A percentile compares a stretch with the other conserved stretches of the same genome.
Evolutionary conservation across 2,797 vertebrate genomes (phyloP).

Genomic region (Otolemur crassicaudatus): DNA sequence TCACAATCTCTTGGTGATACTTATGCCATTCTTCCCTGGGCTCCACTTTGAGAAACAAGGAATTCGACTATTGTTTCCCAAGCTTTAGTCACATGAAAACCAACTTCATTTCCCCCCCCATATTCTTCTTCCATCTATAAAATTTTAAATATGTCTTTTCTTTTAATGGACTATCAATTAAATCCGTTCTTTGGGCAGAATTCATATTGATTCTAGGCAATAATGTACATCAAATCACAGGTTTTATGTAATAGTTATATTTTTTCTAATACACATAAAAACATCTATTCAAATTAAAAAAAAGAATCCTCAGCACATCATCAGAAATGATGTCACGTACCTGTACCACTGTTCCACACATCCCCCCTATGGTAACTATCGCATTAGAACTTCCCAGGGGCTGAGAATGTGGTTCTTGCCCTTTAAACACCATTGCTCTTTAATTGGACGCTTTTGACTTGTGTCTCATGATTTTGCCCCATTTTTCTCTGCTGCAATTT

Average conservation of each 20-base stretch:
- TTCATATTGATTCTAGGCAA: conserved; percentile 58
- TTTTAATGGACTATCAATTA: conserved; percentile 56
- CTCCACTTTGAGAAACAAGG: not conserved
- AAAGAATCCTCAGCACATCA: not conserved
- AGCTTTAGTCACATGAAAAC: not conserved
- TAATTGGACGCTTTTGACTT: conserved; percentile 83
- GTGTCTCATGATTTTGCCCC: conserved; percentile 80
- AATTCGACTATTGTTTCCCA: conserved; percentile 3
- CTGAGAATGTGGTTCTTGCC: conserved; percentile 27
- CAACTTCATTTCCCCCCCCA: conserved; percentile 4
- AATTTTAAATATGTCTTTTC: conserved; percentile 17
- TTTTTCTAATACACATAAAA: conserved; percentile 54
- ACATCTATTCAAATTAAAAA: conserved; percentile 22
- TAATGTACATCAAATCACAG: conserved; percentile 31
- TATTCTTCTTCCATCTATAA: conserved; percentile 52
- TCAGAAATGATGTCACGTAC: not conserved
- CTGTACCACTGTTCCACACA: not conserved
- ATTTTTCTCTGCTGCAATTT: conserved; percentile 85
- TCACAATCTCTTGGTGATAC: not conserved
- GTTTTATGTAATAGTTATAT: conserved; percentile 40
- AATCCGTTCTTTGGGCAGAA: conserved; percentile 49
- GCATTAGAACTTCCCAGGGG: not conserved
- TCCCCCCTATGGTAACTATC: not conserved
- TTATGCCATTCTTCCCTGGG: not conserved
- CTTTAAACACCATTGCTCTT: conserved; percentile 77